phyloP scores from a whole-genome alignment of 2,797 vertebrate species.

The Danio albolineatus region DNA sequence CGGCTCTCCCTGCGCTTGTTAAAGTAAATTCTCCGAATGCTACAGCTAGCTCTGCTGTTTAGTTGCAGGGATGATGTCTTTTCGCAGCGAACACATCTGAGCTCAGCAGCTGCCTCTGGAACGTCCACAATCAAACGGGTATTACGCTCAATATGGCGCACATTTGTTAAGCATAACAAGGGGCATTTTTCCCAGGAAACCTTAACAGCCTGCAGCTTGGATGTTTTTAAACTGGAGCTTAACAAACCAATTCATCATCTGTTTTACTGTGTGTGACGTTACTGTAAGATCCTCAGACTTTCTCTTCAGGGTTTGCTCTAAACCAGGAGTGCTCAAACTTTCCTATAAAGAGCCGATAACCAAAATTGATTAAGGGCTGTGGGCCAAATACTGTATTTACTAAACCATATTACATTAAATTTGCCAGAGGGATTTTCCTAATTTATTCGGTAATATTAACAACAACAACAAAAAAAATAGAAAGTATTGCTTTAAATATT shows the following conservation, averaged over 20 bases:
- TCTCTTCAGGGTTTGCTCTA: not conserved
- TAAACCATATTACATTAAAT: no score
- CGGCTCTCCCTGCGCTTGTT: not conserved
- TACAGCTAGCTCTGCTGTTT: not conserved
- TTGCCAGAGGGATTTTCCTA: no score
- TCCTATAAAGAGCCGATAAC: no score
- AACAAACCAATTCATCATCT: not conserved
- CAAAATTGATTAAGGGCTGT: no score
- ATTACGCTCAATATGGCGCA: not conserved
- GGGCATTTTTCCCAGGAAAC: constrained; percentile 26
- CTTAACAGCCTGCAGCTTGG: not conserved
- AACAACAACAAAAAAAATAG: no score
- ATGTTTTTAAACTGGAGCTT: constrained; percentile 20
- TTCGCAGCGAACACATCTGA: constrained; percentile 14
- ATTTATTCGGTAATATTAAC: no score
- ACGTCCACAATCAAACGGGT: constrained; percentile 13
- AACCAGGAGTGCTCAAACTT: no score
- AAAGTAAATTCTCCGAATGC: not conserved
- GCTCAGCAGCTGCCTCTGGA: constrained; percentile 23
- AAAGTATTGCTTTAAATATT: no score
- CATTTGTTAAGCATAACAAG: constrained; percentile 18
- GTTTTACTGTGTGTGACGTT: not conserved
- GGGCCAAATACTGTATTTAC: no score
- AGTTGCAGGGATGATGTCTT: constrained; percentile 2
- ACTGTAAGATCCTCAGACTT: not conserved